Evolutionary conservation across 2,113 vertebrate genomes (phyloP), one percentile per base, ranked within the genome.

Genomic region (Onychorhynchus coronatus): DNA sequence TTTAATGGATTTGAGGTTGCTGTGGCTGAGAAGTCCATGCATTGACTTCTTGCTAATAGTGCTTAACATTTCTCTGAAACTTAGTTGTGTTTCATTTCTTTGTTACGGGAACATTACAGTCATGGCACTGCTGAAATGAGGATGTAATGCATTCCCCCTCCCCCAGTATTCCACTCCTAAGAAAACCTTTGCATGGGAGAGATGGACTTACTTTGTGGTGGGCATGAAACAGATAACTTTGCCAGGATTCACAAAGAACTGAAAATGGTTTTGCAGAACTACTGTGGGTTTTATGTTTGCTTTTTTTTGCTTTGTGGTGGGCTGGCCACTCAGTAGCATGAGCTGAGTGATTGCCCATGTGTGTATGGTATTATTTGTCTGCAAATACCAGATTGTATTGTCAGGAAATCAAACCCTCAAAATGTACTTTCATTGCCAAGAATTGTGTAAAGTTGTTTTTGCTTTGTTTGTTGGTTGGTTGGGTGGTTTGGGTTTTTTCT

Each of bases 371-470:
- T 76, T 86, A 75, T 55, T 85, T 85, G 52, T 91, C 92, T 88
- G 80, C n/a, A 91, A 95, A 75, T 79, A 80, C 70, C 73, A 89
- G 56, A 82, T 91, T 91, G 73, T 68, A 86, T 79, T 89, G 79
- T 92, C 77, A 89, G 86, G 76, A 93, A 85, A 85, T 91, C 67
- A 95, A 80, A 94, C 59, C 27, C 70, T 70, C 85, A 72, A 15
- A 75, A 83, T 56, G 37, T 27, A 25, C 21, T 68, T 85, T 41
- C 17, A 24, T 78, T 91, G 63, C 59, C 92, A 94, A 91, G 59
- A 87, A 88, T 90, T 85, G 91, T 61, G 49, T 92, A 46, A 88
- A 87, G 41, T 70, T 95, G 37, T 67, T 95, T 85, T 85, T 67
- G 24, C 33, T 72, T 87, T 78, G 12, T 55, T 33, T 65, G 70